Evolutionary conservation across 37 sponge, comb jelly and placozoan genomes (phyloP).

Genomic region (Beroe ovata): DNA sequence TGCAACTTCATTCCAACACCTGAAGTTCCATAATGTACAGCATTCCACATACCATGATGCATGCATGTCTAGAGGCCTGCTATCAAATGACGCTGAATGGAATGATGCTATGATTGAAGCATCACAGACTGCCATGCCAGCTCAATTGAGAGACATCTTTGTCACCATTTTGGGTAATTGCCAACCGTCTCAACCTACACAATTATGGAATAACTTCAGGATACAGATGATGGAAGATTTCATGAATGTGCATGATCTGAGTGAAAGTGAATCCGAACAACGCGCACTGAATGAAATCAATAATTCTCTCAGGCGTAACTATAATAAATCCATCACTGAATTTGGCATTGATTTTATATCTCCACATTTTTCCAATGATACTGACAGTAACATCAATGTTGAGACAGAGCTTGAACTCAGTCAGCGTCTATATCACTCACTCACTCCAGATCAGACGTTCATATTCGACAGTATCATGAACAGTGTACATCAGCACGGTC

Average conservation of each 20-base stretch:
- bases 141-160: background rate
- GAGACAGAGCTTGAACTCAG: background rate
- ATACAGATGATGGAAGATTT: background rate
- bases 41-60: background rate
- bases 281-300: background rate
- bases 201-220: slow-evolving; percentile 2
- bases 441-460: slow-evolving; percentile 19
- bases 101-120: background rate
- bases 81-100: background rate
- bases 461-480: slow-evolving; percentile 6
- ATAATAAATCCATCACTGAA: background rate
- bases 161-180: slow-evolving; percentile 26
- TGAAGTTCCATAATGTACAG: background rate
- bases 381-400: background rate
- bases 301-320: background rate
- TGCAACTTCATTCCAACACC: background rate
- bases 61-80: background rate
- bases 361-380: background rate
- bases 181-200: background rate
- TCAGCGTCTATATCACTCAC: background rate
- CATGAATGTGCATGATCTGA: background rate
- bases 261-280: background rate
- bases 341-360: slow-evolving; percentile 6
- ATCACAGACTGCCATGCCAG: background rate
- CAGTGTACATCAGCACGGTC: background rate